phyloP scores from a whole-genome alignment of 2,113 vertebrate species.

The Setophaga kirtlandii region DNA sequence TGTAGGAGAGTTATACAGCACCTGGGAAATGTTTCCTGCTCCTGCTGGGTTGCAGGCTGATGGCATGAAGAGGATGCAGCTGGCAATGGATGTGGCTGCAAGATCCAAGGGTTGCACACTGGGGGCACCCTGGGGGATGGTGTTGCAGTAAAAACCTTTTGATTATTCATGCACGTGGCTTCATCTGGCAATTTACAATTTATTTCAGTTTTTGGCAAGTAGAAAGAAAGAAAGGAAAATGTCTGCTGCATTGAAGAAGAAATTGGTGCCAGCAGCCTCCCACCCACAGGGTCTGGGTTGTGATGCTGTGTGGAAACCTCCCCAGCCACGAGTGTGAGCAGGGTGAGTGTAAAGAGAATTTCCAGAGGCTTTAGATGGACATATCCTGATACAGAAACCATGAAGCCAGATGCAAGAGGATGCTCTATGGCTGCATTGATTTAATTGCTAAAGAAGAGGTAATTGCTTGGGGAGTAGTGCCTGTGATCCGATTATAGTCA shows the following conservation, averaged over 20 bases:
- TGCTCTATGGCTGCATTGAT: background rate
- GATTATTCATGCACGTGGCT: background rate
- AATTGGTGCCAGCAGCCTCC: background rate
- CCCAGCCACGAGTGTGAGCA: accelerated
- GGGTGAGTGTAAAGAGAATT: background rate
- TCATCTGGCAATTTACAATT: background rate
- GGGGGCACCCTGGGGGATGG: background rate
- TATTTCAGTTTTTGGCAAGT: background rate
- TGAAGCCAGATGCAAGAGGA: background rate
- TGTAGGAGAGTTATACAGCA: background rate
- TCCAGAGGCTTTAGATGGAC: background rate
- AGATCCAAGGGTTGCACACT: background rate
- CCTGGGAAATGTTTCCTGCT: background rate
- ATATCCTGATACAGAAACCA: background rate
- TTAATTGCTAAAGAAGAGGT: constrained; percentile 3
- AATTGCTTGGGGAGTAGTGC: background rate
- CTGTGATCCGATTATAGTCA: accelerated
- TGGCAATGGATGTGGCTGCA: accelerated
- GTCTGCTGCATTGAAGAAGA: background rate
- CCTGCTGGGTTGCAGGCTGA: background rate
- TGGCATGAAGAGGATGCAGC: accelerated
- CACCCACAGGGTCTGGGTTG: accelerated
- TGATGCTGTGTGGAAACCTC: background rate
- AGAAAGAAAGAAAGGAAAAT: background rate
- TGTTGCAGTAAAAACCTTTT: background rate